Evolutionary conservation across 2,888 invertebrate genomes (phyloP).

Genomic region (Marasmarcha lunaedactyla): DNA sequence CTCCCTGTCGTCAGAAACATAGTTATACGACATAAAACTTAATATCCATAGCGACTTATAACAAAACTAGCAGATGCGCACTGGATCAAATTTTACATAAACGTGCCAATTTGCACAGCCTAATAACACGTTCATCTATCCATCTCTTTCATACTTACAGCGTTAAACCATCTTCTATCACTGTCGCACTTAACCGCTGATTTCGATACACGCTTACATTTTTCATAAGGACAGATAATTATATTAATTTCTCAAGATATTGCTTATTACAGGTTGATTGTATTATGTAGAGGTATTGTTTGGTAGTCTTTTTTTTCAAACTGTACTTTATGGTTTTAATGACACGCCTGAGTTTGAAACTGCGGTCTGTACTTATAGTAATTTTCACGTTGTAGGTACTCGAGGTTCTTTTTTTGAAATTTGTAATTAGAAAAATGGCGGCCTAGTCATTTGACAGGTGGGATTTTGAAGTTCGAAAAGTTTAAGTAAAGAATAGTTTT

Average conservation of each 20-base stretch:
- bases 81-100: constrained; percentile 42
- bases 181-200: constrained; percentile 25
- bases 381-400: constrained; percentile 13
- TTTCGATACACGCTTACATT: constrained; percentile 24
- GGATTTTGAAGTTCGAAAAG: too few relatives aligned
- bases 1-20: too few relatives aligned
- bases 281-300: constrained; percentile 21
- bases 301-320: constrained; percentile 18
- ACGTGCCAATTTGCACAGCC: constrained; percentile 41
- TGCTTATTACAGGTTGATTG: constrained; percentile 43
- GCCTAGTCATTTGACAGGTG: too few relatives aligned
- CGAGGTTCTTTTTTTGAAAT: too few relatives aligned
- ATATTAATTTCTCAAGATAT: constrained; percentile 43
- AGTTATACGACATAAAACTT: constrained; percentile 25
- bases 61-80: constrained; percentile 26
- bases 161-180: constrained; percentile 17
- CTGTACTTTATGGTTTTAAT: constrained; percentile 15
- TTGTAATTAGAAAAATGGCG: too few relatives aligned
- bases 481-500: too few relatives aligned
- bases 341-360: constrained; percentile 6
- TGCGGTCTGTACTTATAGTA: constrained; percentile 8
- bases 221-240: constrained; percentile 42
- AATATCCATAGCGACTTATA: neutral
- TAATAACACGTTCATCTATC: constrained; percentile 37
- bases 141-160: constrained; percentile 22